phyloP scores from a whole-genome alignment of 2,888 invertebrate species.

The Trileptium ribeirensis region DNA sequence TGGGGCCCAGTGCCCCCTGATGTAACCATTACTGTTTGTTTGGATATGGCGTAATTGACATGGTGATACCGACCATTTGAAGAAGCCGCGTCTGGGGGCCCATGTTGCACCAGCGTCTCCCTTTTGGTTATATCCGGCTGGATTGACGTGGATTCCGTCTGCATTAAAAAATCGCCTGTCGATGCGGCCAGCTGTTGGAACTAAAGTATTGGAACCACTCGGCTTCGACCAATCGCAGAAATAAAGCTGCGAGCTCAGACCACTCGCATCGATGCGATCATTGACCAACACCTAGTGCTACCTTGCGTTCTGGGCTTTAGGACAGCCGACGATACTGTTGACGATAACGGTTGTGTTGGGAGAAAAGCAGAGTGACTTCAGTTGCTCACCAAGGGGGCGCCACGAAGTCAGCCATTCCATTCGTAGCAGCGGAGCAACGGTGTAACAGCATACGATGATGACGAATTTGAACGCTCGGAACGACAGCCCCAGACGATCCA shows the following conservation, averaged over 20 bases:
- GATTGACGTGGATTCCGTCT: neutral
- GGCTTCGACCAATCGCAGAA: neutral
- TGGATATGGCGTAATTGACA: neutral
- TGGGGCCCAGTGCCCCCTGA: neutral
- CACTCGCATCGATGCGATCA: neutral
- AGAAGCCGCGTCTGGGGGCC: neutral
- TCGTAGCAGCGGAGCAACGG: neutral
- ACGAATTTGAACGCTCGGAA: neutral
- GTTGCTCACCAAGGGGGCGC: neutral
- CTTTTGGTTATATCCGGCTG: neutral
- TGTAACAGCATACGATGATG: neutral
- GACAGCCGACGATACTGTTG: neutral
- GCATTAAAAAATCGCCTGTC: neutral
- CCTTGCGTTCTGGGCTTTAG: neutral
- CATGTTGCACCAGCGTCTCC: neutral
- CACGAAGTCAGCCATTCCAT: neutral
- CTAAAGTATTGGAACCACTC: neutral
- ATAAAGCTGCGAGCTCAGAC: neutral
- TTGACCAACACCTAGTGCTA: neutral
- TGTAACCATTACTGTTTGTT: neutral
- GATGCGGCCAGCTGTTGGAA: neutral
- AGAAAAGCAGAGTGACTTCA: neutral
- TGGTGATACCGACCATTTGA: neutral
- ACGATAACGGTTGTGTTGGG: neutral
- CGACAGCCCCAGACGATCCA: too few species aligned